phyloP scores from a whole-genome alignment of 2,797 vertebrate genomes.

The Sebastes oblongus region DNA sequence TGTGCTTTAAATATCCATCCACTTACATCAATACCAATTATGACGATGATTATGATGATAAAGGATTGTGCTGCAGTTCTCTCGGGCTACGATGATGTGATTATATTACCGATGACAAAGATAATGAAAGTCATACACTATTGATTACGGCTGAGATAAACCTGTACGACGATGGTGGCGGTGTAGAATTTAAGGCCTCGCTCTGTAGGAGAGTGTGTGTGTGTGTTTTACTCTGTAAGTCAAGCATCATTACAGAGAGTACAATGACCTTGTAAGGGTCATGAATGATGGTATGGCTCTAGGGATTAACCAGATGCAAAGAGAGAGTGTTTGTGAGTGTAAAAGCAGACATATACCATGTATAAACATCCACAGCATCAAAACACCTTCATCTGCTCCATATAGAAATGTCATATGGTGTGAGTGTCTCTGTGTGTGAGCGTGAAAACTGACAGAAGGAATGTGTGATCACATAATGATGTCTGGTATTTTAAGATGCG shows the following conservation, averaged over 20 bases:
- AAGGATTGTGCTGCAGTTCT: constrained; percentile 50
- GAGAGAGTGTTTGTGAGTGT: background rate
- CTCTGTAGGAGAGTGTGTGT: background rate
- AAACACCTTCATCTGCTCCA: background rate
- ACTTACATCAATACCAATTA: constrained; percentile 64
- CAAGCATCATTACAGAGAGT: constrained; percentile 12
- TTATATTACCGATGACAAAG: constrained; percentile 53
- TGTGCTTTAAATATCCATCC: constrained; percentile 62
- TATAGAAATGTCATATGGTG: background rate
- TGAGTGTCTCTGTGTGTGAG: background rate
- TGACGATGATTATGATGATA: constrained; percentile 46
- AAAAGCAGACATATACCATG: background rate
- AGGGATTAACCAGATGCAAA: constrained; percentile 25
- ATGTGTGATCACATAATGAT: constrained; percentile 26
- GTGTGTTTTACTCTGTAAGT: background rate
- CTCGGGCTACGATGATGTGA: constrained; percentile 39
- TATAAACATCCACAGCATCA: background rate
- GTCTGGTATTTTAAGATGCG: constrained; percentile 24
- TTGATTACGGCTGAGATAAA: constrained; percentile 61
- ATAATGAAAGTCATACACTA: constrained; percentile 63
- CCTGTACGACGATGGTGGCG: constrained; percentile 7
- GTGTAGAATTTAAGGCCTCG: constrained; percentile 17
- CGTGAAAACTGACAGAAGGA: constrained; percentile 11
- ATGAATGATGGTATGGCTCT: constrained; percentile 8
- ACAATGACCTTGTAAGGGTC: constrained; percentile 31